Base-by-base conservation (phyloP, 2,888 invertebrate genomes). In the Invenusta paracnida region DNA sequence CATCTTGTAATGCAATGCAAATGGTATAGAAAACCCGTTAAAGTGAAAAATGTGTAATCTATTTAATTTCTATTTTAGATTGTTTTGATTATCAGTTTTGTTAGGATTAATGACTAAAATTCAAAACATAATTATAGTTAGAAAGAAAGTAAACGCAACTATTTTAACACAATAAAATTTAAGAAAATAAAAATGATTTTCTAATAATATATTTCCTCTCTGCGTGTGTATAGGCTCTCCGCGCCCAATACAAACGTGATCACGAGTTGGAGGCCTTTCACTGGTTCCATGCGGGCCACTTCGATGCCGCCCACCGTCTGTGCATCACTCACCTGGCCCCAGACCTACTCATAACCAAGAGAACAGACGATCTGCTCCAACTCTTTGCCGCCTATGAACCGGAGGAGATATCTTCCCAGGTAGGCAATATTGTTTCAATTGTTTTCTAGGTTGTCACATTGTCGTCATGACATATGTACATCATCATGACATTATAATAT, bases 121-220 rank as follows among this genome's bases (percentile, higher is more conserved):
- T n/a, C n/a, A n/a, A n/a, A n/a, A n/a, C n/a, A n/a, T n/a, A n/a
- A n/a, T n/a, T n/a, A n/a, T n/a, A n/a, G n/a, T n/a, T n/a, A n/a
- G n/a, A n/a, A n/a, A n/a, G n/a, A n/a, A n/a, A n/a, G n/a, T n/a
- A n/a, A n/a, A n/a, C n/a, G n/a, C n/a, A n/a, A n/a, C n/a, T n/a
- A n/a, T n/a, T n/a, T n/a, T n/a, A n/a, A n/a, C n/a, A n/a, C n/a
- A n/a, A n/a, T n/a, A n/a, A n/a, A n/a, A n/a, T n/a, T n/a, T n/a
- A n/a, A n/a, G n/a, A n/a, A n/a, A n/a, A n/a, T n/a, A n/a, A n/a
- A n/a, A n/a, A n/a, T n/a, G n/a, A n/a, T n/a, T 90, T 92, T 93
- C 1, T 93, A 93, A 90, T 93, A 94, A 90, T 93, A 93, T 0
- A 93, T 93, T 88, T 91, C 92, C 85, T 92, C 92, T 23, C 91